phyloP scores from a whole-genome alignment of 2,888 invertebrate species.

The Polyommatus iphigenia region DNA sequence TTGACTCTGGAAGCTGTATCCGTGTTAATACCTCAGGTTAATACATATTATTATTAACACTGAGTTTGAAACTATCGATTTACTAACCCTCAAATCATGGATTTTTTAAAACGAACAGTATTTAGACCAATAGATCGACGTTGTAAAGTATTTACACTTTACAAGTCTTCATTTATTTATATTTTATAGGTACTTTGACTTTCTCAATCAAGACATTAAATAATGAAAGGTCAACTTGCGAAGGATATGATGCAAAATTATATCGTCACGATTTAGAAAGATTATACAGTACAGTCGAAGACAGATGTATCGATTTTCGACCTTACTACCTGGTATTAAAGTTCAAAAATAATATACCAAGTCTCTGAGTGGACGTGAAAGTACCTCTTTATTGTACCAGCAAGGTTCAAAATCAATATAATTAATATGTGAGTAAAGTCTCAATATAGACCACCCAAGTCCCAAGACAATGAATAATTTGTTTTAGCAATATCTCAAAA shows the following conservation, averaged over 20 bases:
- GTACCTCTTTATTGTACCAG: conserved; percentile 14
- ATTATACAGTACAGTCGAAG: conserved; percentile 37
- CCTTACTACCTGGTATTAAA: not conserved
- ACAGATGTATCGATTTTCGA: not conserved
- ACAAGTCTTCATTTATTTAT: not conserved
- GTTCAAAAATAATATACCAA: not conserved
- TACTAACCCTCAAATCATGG: too few species aligned
- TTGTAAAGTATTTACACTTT: not conserved
- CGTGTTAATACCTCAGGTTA: too few species aligned
- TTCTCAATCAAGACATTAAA: conserved; percentile 17
- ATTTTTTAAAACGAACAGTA: not conserved
- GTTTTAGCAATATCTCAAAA: conserved; percentile 42
- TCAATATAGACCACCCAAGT: conserved; percentile 67
- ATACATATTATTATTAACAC: too few species aligned
- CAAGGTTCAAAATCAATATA: conserved; percentile 20
- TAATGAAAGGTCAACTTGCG: conserved; percentile 60
- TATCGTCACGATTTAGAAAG: conserved; percentile 57
- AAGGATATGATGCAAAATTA: conserved; percentile 47
- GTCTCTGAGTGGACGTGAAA: not conserved
- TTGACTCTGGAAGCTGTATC: not conserved
- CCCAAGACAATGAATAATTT: conserved; percentile 64
- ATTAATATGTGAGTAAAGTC: conserved; percentile 58
- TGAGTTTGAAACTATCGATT: too few species aligned
- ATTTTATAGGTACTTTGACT: not conserved
- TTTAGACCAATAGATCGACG: not conserved